A percentile compares a stretch with the other conserved stretches of the same genome.
phyloP scores from a whole-genome alignment of 2,113 vertebrate species.

The Seriola rivoliana region DNA sequence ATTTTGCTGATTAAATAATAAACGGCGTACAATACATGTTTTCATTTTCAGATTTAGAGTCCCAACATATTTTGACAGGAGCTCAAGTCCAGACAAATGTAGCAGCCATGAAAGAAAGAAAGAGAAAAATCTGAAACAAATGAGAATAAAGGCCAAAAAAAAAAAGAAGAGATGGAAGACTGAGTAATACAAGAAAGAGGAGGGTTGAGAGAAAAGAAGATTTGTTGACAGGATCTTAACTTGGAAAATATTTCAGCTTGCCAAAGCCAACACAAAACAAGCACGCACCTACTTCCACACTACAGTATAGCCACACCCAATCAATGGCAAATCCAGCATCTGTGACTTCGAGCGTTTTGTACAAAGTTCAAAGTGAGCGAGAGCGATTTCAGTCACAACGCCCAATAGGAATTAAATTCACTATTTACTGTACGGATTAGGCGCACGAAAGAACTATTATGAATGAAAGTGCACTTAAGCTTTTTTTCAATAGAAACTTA shows the following conservation, averaged over 20 bases:
- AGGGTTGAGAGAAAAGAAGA: conserved; percentile 27
- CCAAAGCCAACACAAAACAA: conserved; percentile 75
- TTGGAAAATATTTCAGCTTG: conserved; percentile 71
- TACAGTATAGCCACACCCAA: conserved; percentile 65
- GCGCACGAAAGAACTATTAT: conserved; percentile 56
- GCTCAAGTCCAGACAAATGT: conserved; percentile 57
- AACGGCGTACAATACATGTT: not conserved
- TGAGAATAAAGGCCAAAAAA: conserved; percentile 1
- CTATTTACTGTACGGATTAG: conserved; percentile 69
- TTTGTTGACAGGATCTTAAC: conserved; percentile 65
- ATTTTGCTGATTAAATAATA: conserved; percentile 22
- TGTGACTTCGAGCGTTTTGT: conserved; percentile 65
- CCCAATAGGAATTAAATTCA: conserved; percentile 74
- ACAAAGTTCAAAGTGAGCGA: conserved; percentile 58
- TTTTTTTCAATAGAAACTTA: conserved; percentile 67
- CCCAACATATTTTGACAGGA: conserved; percentile 47
- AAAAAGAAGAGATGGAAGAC: conserved; percentile 27
- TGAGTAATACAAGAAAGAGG: conserved; percentile 23
- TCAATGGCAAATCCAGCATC: conserved; percentile 64
- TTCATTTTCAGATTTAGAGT: conserved; percentile 34
- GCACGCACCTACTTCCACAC: conserved; percentile 62
- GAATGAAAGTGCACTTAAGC: conserved; percentile 62
- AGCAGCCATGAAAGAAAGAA: conserved; percentile 27
- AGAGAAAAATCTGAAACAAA: conserved; percentile 14
- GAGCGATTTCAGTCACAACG: conserved; percentile 58